Evolutionary conservation across 1,140 invertebrate genomes (phyloP).

Genomic region (Cotesia vestalis): DNA sequence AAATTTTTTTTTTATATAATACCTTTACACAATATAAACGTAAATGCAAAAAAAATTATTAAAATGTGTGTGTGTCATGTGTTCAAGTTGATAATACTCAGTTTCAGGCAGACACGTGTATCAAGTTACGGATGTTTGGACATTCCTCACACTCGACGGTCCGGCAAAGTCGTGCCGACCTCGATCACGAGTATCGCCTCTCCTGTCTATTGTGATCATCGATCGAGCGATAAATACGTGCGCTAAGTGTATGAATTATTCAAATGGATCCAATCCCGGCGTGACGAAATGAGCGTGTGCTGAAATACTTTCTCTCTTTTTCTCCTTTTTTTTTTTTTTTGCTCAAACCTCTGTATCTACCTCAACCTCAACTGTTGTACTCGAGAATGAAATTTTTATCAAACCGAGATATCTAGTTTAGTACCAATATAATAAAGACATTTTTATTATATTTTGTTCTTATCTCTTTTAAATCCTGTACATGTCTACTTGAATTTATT

Average conservation of each 20-base stretch:
- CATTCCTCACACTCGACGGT: conserved; percentile 36
- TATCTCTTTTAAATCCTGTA: background rate
- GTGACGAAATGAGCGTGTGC: conserved; percentile 21
- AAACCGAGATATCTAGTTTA: background rate
- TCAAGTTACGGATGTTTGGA: conserved; percentile 45
- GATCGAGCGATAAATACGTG: conserved; percentile 32
- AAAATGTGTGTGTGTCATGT: background rate
- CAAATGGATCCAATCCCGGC: conserved; percentile 25
- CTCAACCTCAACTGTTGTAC: too few relatives aligned
- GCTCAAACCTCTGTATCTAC: too few relatives aligned
- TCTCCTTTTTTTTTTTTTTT: conserved; percentile 1
- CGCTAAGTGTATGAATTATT: conserved; percentile 36
- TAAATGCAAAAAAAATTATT: too few relatives aligned
- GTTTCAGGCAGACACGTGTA: conserved; percentile 28
- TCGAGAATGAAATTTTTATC: background rate
- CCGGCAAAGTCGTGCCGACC: conserved; percentile 34
- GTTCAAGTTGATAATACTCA: conserved; percentile 9
- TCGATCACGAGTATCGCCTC: conserved; percentile 31
- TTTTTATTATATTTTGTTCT: too few relatives aligned
- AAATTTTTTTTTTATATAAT: too few relatives aligned
- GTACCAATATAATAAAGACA: too few relatives aligned
- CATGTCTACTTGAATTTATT: background rate
- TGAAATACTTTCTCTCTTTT: background rate
- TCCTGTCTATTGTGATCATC: conserved; percentile 31
- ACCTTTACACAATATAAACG: too few relatives aligned